These are phyloP conservation scores for Ctenopoma multispine DNA, from an alignment of 2,797 vertebrate genomes.

Conservation along the genomic window DNA sequence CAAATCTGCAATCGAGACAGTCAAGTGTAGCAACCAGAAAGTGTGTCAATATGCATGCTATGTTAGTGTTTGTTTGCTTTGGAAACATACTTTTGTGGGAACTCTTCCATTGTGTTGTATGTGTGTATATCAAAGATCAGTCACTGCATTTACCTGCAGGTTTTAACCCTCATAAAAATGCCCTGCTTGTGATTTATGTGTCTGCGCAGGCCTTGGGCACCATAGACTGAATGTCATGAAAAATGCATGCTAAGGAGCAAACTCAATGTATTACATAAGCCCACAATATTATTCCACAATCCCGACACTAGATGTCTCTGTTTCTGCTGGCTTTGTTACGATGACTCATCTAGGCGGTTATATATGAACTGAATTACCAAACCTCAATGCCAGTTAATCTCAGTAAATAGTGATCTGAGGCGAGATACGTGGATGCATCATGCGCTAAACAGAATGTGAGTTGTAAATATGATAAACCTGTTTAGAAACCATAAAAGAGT, in stretches of 20 bases:
- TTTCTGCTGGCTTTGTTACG: constrained; percentile 36
- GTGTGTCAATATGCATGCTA: constrained; percentile 26
- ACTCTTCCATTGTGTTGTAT: neutral
- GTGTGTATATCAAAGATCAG: constrained; percentile 4
- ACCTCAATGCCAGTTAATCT: constrained; percentile 48
- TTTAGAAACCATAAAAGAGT: neutral
- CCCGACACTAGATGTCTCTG: constrained; percentile 74
- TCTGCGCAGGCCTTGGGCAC: constrained; percentile 18
- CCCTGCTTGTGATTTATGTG: constrained; percentile 36
- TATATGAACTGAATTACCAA: constrained; percentile 44
- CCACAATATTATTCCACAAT: constrained; percentile 23
- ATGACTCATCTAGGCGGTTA: constrained; percentile 68
- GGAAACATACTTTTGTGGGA: neutral
- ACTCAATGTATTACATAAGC: constrained; percentile 77
- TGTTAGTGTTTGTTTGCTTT: constrained; percentile 26
- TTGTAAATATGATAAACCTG: neutral
- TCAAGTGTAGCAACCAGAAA: constrained; percentile 22
- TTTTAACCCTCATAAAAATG: constrained; percentile 23
- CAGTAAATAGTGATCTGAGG: constrained; percentile 13
- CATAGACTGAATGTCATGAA: constrained; percentile 42
- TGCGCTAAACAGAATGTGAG: neutral
- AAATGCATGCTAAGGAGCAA: constrained; percentile 51
- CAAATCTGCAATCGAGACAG: constrained; percentile 49
- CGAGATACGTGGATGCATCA: neutral
- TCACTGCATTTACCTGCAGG: constrained; percentile 16